These are phyloP conservation scores for Reticulitermes speratus DNA, from an alignment of 1,140 invertebrate species.

Conservation along the genomic window DNA sequence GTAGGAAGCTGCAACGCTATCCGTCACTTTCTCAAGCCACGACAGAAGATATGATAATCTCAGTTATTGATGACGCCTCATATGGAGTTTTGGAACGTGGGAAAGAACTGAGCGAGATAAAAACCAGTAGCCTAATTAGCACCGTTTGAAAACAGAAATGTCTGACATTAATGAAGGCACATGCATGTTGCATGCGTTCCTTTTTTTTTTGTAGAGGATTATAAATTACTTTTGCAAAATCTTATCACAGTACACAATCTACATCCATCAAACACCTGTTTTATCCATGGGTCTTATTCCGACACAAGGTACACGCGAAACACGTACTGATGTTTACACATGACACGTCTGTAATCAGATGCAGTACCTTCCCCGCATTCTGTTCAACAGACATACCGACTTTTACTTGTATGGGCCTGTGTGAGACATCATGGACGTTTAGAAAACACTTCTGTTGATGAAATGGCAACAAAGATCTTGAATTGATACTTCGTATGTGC, in stretches of 20 bases:
- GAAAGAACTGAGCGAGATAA: not conserved
- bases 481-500: too few species aligned
- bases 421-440: too few species aligned
- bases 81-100: not conserved
- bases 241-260: not conserved
- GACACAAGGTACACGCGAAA: too few species aligned
- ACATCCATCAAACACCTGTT: not conserved
- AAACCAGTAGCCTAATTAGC: not conserved
- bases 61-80: not conserved
- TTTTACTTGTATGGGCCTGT: too few species aligned
- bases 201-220: not conserved
- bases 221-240: not conserved
- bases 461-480: too few species aligned
- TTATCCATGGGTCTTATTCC: not conserved
- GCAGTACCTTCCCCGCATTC: too few species aligned
- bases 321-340: too few species aligned
- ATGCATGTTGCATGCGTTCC: not conserved
- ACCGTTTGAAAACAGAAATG: not conserved
- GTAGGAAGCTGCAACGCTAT: too few species aligned
- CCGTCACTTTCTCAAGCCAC: too few species aligned
- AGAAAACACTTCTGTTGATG: too few species aligned
- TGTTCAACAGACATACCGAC: too few species aligned
- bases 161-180: not conserved
- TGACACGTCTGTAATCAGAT: too few species aligned
- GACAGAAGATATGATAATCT: constrained; percentile 9